A percentile compares a stretch with the other conserved stretches of the same genome.
These are phyloP conservation scores for Archips xylosteana DNA, from an alignment of 2,888 invertebrate species.

Conservation along the genomic window DNA sequence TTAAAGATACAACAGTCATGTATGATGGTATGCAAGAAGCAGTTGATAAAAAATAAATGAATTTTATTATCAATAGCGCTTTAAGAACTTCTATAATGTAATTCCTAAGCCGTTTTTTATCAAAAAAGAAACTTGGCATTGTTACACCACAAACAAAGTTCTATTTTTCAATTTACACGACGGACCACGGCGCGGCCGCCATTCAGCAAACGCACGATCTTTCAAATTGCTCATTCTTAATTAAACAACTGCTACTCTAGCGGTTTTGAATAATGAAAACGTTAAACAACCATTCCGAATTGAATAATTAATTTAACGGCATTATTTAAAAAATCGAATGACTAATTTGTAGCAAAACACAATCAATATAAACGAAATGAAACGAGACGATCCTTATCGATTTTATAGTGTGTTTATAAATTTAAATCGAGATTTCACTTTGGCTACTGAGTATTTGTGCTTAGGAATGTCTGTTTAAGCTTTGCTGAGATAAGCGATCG, in stretches of 20 bases:
- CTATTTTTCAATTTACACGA: slow-evolving; percentile 35
- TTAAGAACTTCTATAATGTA: slow-evolving; percentile 5
- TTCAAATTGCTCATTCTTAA: slow-evolving; percentile 57
- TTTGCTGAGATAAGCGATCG: slow-evolving; percentile 33
- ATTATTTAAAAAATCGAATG: slow-evolving; percentile 43
- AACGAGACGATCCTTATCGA: slow-evolving; percentile 38
- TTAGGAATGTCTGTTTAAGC: slow-evolving; percentile 34
- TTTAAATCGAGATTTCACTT: slow-evolving; percentile 35
- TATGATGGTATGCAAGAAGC: neutral
- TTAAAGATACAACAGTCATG: neutral
- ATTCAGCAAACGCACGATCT: slow-evolving; percentile 58
- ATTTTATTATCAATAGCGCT: slow-evolving; percentile 9
- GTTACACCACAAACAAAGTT: slow-evolving; percentile 22
- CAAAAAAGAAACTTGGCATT: slow-evolving; percentile 26
- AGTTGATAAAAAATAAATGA: neutral
- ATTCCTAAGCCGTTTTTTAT: neutral
- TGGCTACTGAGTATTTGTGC: slow-evolving; percentile 29
- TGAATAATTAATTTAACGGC: slow-evolving; percentile 49
- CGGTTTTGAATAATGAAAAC: slow-evolving; percentile 49
- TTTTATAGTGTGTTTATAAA: slow-evolving; percentile 37
- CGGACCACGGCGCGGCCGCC: slow-evolving; percentile 53
- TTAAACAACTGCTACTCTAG: slow-evolving; percentile 57
- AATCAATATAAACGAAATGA: slow-evolving; percentile 30
- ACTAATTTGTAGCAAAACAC: slow-evolving; percentile 36
- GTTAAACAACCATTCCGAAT: slow-evolving; percentile 45